Evolutionary conservation across 2,888 invertebrate genomes (phyloP).

Genomic region (Hyposoter didymator): DNA sequence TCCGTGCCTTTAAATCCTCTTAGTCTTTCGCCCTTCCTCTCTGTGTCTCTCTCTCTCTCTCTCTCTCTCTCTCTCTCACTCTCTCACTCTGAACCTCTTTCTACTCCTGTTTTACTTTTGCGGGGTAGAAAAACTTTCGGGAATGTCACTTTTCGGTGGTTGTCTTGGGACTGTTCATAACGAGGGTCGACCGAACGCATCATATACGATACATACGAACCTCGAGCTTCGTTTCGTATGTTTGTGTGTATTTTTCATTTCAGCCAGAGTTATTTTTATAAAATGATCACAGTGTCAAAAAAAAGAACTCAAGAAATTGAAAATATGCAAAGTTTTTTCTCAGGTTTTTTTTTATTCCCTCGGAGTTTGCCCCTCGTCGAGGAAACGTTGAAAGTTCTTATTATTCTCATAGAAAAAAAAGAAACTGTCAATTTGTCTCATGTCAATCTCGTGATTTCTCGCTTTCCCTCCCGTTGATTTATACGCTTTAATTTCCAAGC

Average conservation of each 20-base stretch:
- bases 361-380: neutral
- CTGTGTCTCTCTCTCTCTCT: conserved; percentile 3
- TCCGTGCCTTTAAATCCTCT: conserved; percentile 49
- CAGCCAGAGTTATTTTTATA: neutral
- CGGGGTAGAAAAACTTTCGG: conserved; percentile 53
- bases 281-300: conserved; percentile 8
- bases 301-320: neutral
- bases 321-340: neutral
- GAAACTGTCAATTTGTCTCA: conserved; percentile 22
- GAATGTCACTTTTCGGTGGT: conserved; percentile 33
- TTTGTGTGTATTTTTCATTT: conserved; percentile 7
- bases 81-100: neutral
- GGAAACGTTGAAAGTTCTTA: neutral
- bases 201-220: conserved; percentile 19
- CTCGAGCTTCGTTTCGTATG: neutral
- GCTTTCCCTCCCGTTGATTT: conserved; percentile 67
- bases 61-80: neutral
- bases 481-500: conserved; percentile 72
- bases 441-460: conserved; percentile 38
- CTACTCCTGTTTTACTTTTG: neutral
- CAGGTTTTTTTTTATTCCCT: neutral
- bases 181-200: conserved; percentile 53
- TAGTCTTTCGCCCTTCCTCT: conserved; percentile 18
- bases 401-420: neutral
- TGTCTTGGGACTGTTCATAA: conserved; percentile 53